These are phyloP conservation scores for Drosophila malerkotliana DNA, from an alignment of 1,140 invertebrate genomes.

Conservation along the genomic window DNA sequence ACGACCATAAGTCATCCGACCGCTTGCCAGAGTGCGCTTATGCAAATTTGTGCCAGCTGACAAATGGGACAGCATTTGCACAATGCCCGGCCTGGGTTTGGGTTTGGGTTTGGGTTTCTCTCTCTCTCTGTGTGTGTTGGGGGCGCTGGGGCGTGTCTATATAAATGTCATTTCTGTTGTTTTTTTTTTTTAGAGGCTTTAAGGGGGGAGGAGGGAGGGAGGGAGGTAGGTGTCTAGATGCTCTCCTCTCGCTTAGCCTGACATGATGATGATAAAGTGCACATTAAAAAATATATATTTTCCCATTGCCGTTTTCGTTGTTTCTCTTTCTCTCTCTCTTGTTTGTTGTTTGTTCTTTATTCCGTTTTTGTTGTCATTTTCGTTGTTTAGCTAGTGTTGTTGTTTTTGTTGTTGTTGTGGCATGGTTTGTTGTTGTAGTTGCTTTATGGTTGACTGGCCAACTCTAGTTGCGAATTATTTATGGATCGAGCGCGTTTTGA, in stretches of 20 bases:
- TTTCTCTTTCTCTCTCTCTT: slow-evolving; percentile 5
- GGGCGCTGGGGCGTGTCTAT: slow-evolving; percentile 69
- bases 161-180: slow-evolving; percentile 76
- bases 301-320: slow-evolving; percentile 57
- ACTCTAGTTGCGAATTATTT: slow-evolving; percentile 58
- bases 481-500: slow-evolving; percentile 55
- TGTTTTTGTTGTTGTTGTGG: background rate
- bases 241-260: slow-evolving; percentile 59
- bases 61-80: slow-evolving; percentile 80
- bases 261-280: slow-evolving; percentile 79
- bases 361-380: slow-evolving; percentile 10
- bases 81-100: slow-evolving; percentile 46
- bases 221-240: background rate
- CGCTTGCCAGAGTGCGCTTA: slow-evolving; percentile 73
- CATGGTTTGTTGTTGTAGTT: background rate
- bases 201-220: background rate
- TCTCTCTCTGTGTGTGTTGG: slow-evolving; percentile 7
- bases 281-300: slow-evolving; percentile 81
- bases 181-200: slow-evolving; percentile 13
- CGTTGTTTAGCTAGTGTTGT: slow-evolving; percentile 9
- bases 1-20: slow-evolving; percentile 78
- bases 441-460: slow-evolving; percentile 23
- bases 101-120: background rate
- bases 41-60: slow-evolving; percentile 80
- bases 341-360: slow-evolving; percentile 26